Conservation (phyloP, 2,888 invertebrate genomes). For the Fragum whitleyi region DNA sequence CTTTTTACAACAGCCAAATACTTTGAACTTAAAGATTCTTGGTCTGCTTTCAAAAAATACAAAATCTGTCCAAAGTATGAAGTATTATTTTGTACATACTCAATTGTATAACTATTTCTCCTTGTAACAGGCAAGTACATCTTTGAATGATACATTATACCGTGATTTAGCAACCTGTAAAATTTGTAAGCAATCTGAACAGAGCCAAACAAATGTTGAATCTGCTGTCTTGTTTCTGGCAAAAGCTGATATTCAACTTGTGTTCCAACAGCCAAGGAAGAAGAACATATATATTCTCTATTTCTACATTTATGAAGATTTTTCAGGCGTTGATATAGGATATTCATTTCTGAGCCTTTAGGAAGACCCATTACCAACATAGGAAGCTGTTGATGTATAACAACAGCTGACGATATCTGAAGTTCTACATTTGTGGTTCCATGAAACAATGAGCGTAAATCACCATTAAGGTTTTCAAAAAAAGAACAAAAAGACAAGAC, state of each 20-base stretch:
- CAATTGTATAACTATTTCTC: slow-evolving; percentile 32
- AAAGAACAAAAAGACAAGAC: slow-evolving; percentile 62
- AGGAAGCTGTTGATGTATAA: slow-evolving; percentile 25
- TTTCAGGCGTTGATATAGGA: slow-evolving; percentile 26
- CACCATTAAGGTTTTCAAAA: slow-evolving; percentile 40
- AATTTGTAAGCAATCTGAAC: slow-evolving; percentile 28
- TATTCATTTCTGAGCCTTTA: slow-evolving; percentile 32
- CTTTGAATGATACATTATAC: slow-evolving; percentile 32
- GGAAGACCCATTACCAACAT: slow-evolving; percentile 15
- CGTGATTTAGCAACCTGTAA: slow-evolving; percentile 22
- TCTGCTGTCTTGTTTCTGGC: slow-evolving; percentile 22
- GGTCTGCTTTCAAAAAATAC: slow-evolving; percentile 29
- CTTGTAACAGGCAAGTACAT: slow-evolving; percentile 30
- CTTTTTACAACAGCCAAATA: slow-evolving; percentile 28
- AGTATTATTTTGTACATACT: slow-evolving; percentile 12
- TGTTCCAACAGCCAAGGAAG: slow-evolving; percentile 23
- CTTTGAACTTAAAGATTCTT: slow-evolving; percentile 18
- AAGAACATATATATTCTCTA: slow-evolving; percentile 21
- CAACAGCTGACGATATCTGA: slow-evolving; percentile 13
- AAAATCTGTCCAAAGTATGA: slow-evolving; percentile 26
- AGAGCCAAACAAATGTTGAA: slow-evolving; percentile 24
- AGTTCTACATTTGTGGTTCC: slow-evolving; percentile 18
- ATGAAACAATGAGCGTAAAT: slow-evolving; percentile 6
- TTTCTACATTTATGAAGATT: slow-evolving; percentile 31
- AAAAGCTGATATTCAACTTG: slow-evolving; percentile 37